Percentiles rank a stretch among this genome's conserved stretches.
Evolutionary conservation across 2,113 vertebrate genomes (phyloP).

Genomic region (Scartelaos histophorus): DNA sequence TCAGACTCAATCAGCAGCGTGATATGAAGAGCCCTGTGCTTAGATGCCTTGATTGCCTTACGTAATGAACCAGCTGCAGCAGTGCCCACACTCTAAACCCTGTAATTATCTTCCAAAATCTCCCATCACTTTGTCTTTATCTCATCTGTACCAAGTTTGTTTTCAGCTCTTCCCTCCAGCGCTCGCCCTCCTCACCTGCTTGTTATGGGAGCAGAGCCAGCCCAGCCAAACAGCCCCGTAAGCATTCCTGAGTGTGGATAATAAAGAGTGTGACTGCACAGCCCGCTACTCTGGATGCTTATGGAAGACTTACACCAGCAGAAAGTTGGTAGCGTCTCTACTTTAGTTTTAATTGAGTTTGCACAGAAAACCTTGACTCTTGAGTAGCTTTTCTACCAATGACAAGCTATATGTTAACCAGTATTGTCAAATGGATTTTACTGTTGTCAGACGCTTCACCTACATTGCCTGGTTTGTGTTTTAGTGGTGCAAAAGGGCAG

Average conservation of each 20-base stretch:
- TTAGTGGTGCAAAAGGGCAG: too few relatives aligned
- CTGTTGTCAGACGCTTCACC: too few relatives aligned
- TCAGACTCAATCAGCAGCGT: neutral
- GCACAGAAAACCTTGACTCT: neutral
- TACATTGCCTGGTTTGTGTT: too few relatives aligned
- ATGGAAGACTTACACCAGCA: neutral
- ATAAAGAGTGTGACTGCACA: constrained; percentile 9
- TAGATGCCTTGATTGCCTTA: neutral
- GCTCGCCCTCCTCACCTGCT: constrained; percentile 6
- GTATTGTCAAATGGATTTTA: neutral
- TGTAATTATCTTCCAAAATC: neutral
- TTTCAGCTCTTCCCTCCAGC: neutral
- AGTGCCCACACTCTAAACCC: neutral
- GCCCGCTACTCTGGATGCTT: neutral
- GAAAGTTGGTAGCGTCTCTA: neutral
- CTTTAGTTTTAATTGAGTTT: constrained; percentile 3
- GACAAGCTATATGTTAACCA: neutral
- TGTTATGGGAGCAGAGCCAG: constrained; percentile 1
- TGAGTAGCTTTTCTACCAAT: neutral
- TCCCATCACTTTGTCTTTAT: neutral
- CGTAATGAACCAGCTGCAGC: constrained; percentile 1
- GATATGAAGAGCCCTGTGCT: neutral
- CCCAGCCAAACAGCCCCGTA: neutral
- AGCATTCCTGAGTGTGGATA: constrained; percentile 3
- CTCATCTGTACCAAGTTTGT: neutral